A percentile compares a stretch with the other conserved stretches of the same genome.
Evolutionary conservation across 2,113 vertebrate genomes (phyloP).

Genomic region (Vombatus ursinus): DNA sequence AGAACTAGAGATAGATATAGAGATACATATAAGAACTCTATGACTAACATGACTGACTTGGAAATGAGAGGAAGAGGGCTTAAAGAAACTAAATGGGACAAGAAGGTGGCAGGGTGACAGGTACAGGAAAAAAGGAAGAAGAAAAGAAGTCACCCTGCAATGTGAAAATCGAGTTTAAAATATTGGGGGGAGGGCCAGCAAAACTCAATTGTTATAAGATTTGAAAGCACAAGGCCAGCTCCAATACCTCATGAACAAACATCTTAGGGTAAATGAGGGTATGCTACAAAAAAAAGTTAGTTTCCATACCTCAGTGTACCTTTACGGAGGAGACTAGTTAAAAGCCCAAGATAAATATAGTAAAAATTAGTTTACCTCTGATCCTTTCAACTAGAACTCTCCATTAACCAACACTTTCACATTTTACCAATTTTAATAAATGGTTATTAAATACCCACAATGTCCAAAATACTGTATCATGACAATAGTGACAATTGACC

Average conservation of each 20-base stretch:
- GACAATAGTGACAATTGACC: neutral
- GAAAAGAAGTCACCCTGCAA: neutral
- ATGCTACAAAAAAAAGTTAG: neutral
- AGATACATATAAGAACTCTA: neutral
- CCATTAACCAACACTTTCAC: neutral
- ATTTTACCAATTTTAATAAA: neutral
- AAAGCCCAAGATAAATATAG: neutral
- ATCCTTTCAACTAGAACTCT: neutral
- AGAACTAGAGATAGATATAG: too few species aligned
- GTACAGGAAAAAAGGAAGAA: neutral
- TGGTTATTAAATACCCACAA: neutral
- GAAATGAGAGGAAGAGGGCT: neutral
- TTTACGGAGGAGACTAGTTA: neutral
- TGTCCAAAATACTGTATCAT: neutral
- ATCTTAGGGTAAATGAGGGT: neutral
- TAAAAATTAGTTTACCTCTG: neutral
- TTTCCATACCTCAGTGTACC: neutral
- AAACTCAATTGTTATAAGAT: neutral
- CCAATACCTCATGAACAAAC: neutral
- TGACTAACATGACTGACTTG: neutral
- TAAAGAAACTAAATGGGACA: neutral
- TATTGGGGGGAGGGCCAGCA: neutral
- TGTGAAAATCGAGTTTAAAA: neutral
- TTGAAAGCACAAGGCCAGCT: neutral
- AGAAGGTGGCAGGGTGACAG: neutral